Evolutionary conservation across 2,113 vertebrate species (phyloP).

Genomic region (Stegastes partitus): DNA sequence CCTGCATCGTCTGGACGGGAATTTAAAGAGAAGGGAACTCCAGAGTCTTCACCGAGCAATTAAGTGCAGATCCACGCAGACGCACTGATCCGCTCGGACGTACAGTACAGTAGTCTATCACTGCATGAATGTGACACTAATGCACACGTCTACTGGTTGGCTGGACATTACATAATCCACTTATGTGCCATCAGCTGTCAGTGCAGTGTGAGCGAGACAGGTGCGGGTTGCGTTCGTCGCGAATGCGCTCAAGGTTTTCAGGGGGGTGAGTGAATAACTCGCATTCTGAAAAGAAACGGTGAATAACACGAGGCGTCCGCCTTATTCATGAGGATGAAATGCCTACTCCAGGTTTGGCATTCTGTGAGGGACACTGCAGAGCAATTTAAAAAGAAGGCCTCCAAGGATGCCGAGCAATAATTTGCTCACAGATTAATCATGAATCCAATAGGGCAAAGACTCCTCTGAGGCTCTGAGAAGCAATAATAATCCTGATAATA

Average conservation of each 20-base stretch:
- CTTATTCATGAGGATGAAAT: conserved; percentile 19
- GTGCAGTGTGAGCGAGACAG: conserved; percentile 23
- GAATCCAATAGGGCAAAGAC: conserved; percentile 57
- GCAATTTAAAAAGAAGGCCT: conserved; percentile 56
- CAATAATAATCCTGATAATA: conserved; percentile 62
- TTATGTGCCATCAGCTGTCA: conserved; percentile 52
- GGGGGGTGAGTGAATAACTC: conserved; percentile 4
- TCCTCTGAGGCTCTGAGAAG: conserved; percentile 58
- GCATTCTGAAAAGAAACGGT: conserved; percentile 22
- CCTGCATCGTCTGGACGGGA: conserved; percentile 34
- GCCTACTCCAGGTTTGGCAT: conserved; percentile 19
- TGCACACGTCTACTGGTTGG: conserved; percentile 36
- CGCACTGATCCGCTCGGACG: conserved; percentile 46
- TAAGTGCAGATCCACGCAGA: conserved; percentile 43
- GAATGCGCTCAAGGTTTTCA: conserved; percentile 21
- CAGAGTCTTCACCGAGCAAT: conserved; percentile 52
- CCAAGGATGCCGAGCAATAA: conserved; percentile 45
- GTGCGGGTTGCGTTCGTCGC: background rate
- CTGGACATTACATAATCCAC: conserved; percentile 57
- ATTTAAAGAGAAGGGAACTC: conserved; percentile 46
- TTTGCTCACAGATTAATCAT: conserved; percentile 67
- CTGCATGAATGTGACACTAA: conserved; percentile 54
- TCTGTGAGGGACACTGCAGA: conserved; percentile 17
- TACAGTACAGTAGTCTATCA: conserved; percentile 43
- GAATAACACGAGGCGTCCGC: conserved; percentile 21